Base-by-base conservation (phyloP, 2,888 invertebrate genomes). In the Papilio demoleus region DNA sequence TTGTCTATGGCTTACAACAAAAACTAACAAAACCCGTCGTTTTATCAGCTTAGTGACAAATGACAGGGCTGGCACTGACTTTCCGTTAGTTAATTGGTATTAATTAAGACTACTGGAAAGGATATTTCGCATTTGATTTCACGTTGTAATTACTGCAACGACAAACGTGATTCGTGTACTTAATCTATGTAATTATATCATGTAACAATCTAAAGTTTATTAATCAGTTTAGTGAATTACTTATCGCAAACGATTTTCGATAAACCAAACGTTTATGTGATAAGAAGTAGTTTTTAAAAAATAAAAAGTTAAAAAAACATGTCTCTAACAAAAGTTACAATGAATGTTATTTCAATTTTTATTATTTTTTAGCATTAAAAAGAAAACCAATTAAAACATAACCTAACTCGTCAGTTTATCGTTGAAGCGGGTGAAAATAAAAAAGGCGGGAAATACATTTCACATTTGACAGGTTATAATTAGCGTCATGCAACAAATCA, bases 381-480 rank as follows among this genome's bases (percentile, higher is more conserved):
- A n/a, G 14, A 27, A 53, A 53, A 27, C 31, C 53, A 31, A 56
- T 56, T 56, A 56, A 56, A 56, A 56, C 17, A 53, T 53, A 53
- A 53, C 53, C 53, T 27, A 53, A 31, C n/a, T 53, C 24, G 4
- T 53, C n/a, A 31, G 53, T 31, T 53, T 53, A 31, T 53, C 53
- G n/a, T 31, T 27, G 1, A 3, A 36, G n/a, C 38, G 12, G 36
- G n/a, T 56, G 31, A 50, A 38, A 50, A 24, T 12, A 47, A 59
- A 56, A 62, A 31, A 45, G 56, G 67, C 67, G 45, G 42, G 42
- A 67, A 63, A 62, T 58, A 67, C 63, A 45, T 68, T 36, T 42
- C 40, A 68, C 45, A 58, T 64, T 64, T 68, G 68, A 68, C 68
- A 68, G 64, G 63, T 58, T 64, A 68, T 68, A 64, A 68, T 68